Base-by-base conservation (phyloP, 2,888 invertebrate species). In the Agriopis marginaria region DNA sequence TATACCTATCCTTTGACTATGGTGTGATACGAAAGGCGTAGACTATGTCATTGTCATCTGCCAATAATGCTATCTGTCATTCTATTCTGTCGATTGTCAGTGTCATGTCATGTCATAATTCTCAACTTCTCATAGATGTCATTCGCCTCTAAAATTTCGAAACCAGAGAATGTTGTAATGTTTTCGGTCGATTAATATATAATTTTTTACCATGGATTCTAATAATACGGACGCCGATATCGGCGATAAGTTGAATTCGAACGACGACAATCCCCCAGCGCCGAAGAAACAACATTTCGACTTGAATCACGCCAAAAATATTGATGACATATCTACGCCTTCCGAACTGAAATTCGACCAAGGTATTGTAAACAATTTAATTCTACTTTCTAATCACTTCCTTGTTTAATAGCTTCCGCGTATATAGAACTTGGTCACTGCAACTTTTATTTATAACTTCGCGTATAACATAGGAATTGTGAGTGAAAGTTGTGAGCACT, bases 341-440 rank as follows among this genome's bases (percentile, higher is more conserved):
- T 94, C 95, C 50, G 96, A 96, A 89, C 89, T 97, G 78, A 96
- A 95, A 90, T 97, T 97, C 86, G 96, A 96, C 87, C 95, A 95
- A 94, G 95, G 96, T 96, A 95, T 86, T 88, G 88, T 91, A 91
- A 90, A 92, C 90, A 91, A 75, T 70, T 71, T 74, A 79, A 77
- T 76, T 73, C 14, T 56, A 75, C 73, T 71, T 78, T 81, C 81
- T 80, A 58, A 82, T 80, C 75, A 80, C 78, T 82, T 80, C 72
- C 77, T 79, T 42, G 62, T 73, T 75, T 51, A 66, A 65, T 66
- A 65, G 65, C 72, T 77, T 73, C 56, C 62, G 71, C 42, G 54
- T 68, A 45, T 54, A 68, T 49, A 54, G 44, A 42, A 65, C 49
- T 74, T 11, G 66, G 40, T 64, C 61, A 63, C 17, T 55, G n/a